Evolutionary conservation across 2,113 vertebrate genomes (phyloP).

Genomic region (Oryzias curvinotus): DNA sequence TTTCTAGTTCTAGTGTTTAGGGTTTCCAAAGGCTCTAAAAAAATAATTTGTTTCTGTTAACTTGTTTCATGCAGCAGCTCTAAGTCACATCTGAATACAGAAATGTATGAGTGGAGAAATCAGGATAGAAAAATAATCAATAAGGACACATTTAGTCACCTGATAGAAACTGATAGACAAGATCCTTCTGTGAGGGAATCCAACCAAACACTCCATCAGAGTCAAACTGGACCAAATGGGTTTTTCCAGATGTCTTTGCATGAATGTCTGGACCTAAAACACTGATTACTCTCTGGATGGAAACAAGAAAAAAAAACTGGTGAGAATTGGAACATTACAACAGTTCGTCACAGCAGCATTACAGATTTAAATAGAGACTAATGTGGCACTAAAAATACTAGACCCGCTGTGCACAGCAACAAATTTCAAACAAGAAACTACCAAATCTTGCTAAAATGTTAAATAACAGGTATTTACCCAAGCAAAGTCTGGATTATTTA

Average conservation of each 20-base stretch:
- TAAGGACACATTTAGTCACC: constrained; percentile 64
- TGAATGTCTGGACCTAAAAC: constrained; percentile 85
- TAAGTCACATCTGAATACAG: neutral
- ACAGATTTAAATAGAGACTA: neutral
- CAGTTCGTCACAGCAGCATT: neutral
- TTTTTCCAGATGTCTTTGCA: constrained; percentile 69
- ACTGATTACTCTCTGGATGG: constrained; percentile 74
- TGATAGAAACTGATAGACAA: constrained; percentile 77
- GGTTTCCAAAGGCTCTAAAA: constrained; percentile 53
- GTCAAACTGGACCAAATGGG: constrained; percentile 83
- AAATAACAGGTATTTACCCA: no score
- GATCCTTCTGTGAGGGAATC: constrained; percentile 71
- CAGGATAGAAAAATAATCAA: neutral
- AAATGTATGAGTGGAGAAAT: neutral
- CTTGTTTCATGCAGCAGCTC: neutral
- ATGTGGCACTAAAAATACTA: neutral
- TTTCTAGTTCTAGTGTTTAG: constrained; percentile 34
- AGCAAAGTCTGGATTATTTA: no score
- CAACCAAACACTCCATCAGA: constrained; percentile 84
- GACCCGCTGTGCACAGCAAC: neutral
- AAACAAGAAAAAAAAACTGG: neutral
- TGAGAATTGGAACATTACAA: neutral
- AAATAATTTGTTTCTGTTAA: neutral
- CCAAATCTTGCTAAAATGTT: no score
- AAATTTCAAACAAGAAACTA: neutral